Base-by-base conservation (phyloP, 2,797 vertebrate species). In the Nyctalus aviator region DNA sequence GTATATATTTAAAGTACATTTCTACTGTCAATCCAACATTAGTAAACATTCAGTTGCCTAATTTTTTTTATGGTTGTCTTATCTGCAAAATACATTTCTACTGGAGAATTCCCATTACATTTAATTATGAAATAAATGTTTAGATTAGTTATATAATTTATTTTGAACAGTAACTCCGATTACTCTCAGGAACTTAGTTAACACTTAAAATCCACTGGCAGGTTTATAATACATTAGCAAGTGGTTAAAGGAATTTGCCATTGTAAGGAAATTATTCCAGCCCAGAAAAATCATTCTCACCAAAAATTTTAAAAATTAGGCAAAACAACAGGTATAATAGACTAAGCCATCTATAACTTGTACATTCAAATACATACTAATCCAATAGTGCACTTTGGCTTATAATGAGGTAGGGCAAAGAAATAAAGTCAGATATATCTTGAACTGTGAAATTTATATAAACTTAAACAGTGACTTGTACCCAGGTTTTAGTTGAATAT, bases 341-440 rank as follows among this genome's bases (percentile, higher is more conserved):
- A 94, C 41, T 85, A 94, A 94, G 77, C 79, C 78, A 90, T 85
- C 30, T 30, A 11, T 90, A 93, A 92, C 23, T 23, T 68, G 21
- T 88, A 90, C 89, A 96, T 96, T 96, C 88, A 96, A 93, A 93
- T 91, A 48, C 62, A 83, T 77, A 90, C 44, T 59, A 93, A 88
- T 76, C 66, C 64, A 89, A 64, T 6, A 97, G 93, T 94, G 92
- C 95, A 97, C 95, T 96, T 88, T 71, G 93, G 71, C 82, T 95
- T 83, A 90, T 13, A 91, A 87, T 93, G 96, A 96, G 95, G 96
- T 97, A 96, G 94, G 95, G 87, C 77, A 95, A 96, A 95, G 50
- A 85, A 91, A 94, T 79, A 94, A 1, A 92, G 73, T 92, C 88
- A 94, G 81, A 57, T 92, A 72, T 41, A 83, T 84, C 94, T 81